A percentile compares a stretch with the other conserved stretches of the same genome.
phyloP scores from a whole-genome alignment of 2,113 vertebrate species.

The Dipodomys stephensi region DNA sequence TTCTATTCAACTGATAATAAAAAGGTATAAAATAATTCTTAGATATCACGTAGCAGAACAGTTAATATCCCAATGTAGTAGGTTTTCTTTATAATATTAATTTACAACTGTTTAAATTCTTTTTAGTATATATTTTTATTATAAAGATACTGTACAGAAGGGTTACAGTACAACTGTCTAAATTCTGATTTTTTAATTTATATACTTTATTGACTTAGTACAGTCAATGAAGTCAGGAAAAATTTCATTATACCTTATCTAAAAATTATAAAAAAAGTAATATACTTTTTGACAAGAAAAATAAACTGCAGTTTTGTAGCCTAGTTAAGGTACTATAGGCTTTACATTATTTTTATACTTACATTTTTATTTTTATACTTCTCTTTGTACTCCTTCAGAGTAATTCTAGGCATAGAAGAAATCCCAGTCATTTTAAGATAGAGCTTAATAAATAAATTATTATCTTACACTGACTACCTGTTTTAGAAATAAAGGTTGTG shows the following conservation, averaged over 20 bases:
- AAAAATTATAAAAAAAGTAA: not conserved
- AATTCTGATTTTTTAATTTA: not conserved
- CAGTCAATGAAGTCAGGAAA: conserved; percentile 6
- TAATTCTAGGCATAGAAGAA: not conserved
- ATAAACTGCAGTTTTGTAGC: not conserved
- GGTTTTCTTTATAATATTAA: not conserved
- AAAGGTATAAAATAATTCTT: not conserved
- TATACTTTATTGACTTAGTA: conserved; percentile 11
- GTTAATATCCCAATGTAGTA: not conserved
- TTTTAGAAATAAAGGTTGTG: not conserved
- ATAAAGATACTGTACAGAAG: too few relatives aligned
- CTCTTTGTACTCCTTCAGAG: not conserved
- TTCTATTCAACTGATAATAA: conserved; percentile 42
- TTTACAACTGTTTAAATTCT: conserved; percentile 5
- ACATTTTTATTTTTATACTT: not conserved
- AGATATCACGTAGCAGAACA: not conserved
- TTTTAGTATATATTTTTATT: too few relatives aligned
- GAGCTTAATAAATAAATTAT: not conserved
- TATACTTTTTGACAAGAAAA: not conserved
- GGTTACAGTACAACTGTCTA: too few relatives aligned
- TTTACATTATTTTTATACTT: not conserved
- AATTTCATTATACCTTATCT: conserved; percentile 22
- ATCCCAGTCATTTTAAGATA: not conserved
- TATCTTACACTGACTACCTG: not conserved
- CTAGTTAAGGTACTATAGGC: not conserved